phyloP scores from a whole-genome alignment of 2,888 invertebrate species.

The Ctena decussata region DNA sequence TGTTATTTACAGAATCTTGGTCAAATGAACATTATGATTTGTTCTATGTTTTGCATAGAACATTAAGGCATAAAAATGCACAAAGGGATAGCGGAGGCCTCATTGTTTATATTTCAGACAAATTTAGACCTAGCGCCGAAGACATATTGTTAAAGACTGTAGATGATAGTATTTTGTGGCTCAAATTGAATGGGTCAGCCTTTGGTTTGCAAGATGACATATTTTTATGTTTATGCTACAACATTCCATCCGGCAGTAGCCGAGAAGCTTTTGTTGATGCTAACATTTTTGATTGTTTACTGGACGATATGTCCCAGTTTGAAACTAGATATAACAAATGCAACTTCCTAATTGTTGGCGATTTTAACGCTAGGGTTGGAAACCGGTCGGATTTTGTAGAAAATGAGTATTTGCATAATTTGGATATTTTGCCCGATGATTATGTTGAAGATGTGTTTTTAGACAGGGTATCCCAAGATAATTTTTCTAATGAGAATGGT shows the following conservation, averaged over 20 bases:
- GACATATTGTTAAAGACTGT: neutral
- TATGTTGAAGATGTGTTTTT: neutral
- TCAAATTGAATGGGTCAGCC: neutral
- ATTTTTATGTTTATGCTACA: neutral
- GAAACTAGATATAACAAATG: neutral
- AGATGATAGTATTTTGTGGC: neutral
- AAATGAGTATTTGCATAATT: conserved; percentile 3
- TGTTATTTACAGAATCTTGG: neutral
- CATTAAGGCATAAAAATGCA: neutral
- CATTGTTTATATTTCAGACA: neutral
- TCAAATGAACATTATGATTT: neutral
- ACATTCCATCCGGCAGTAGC: neutral
- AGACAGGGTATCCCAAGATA: neutral
- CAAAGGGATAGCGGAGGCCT: neutral
- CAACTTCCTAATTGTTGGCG: neutral
- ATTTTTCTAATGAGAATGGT: conserved; percentile 25
- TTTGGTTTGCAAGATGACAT: neutral
- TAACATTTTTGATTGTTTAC: neutral
- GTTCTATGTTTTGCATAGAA: neutral
- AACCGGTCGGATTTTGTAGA: conserved; percentile 1
- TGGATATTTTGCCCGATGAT: conserved; percentile 7
- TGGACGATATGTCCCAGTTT: neutral
- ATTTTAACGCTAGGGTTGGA: neutral
- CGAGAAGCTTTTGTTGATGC: neutral
- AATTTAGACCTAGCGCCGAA: neutral